Conservation (phyloP, 2,888 invertebrate genomes). For the Melanostoma mellinum region DNA sequence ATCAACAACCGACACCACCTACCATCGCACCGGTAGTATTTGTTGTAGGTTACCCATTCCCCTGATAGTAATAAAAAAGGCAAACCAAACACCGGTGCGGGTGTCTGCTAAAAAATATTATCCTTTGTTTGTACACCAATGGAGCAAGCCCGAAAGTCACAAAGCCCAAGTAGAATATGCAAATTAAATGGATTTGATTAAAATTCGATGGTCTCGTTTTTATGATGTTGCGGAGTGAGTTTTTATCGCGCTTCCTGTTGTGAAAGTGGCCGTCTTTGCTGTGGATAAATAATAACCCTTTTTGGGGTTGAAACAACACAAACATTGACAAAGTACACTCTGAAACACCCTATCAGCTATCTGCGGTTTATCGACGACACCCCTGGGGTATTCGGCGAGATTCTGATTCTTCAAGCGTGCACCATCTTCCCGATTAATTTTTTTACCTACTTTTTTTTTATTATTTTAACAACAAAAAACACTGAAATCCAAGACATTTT, state of each 20-base stretch:
- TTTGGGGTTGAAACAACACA: constrained; percentile 64
- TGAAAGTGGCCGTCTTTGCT: constrained; percentile 67
- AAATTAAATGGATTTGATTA: constrained; percentile 73
- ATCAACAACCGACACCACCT: constrained; percentile 25
- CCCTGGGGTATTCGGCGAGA: constrained; percentile 40
- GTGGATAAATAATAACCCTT: constrained; percentile 73
- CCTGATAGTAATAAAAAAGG: constrained; percentile 65
- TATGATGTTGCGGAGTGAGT: constrained; percentile 69
- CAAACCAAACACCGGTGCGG: constrained; percentile 68
- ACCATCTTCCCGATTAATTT: constrained; percentile 9
- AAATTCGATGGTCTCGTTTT: constrained; percentile 72
- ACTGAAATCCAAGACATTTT: constrained; percentile 29
- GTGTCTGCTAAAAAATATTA: constrained; percentile 70
- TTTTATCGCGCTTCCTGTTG: constrained; percentile 72
- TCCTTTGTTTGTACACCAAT: constrained; percentile 64
- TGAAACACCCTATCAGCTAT: constrained; percentile 51
- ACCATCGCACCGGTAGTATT: background rate
- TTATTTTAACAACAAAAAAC: constrained; percentile 21
- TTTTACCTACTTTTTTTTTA: too few relatives aligned
- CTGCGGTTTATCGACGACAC: constrained; percentile 71
- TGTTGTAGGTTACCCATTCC: constrained; percentile 48
- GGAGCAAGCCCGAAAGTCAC: constrained; percentile 33
- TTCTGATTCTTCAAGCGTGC: constrained; percentile 34
- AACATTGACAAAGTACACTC: constrained; percentile 69
- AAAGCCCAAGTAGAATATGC: constrained; percentile 66